A percentile compares a stretch with the other conserved stretches of the same genome.
Evolutionary conservation across 2,888 invertebrate species (phyloP).

Genomic region (Orthosia gracilis): DNA sequence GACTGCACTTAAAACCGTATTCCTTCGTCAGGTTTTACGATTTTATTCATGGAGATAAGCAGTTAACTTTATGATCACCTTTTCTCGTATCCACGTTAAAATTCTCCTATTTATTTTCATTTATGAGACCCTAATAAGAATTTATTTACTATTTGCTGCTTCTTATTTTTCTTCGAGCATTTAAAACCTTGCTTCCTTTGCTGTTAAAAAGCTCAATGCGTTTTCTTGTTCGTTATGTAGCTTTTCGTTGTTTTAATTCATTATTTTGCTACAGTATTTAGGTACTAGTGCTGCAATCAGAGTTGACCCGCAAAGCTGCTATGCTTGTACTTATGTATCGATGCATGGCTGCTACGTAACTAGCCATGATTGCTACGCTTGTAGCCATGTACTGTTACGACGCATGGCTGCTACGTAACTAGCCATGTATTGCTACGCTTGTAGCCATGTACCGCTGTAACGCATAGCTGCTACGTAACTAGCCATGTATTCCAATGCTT

Average conservation of each 20-base stretch:
- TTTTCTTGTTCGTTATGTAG: background rate
- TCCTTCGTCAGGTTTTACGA: constrained; percentile 44
- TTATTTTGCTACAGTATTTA: background rate
- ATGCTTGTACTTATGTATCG: background rate
- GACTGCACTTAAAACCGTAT: constrained; percentile 22
- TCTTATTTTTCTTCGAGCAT: constrained; percentile 1
- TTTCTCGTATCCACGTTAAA: constrained; percentile 30
- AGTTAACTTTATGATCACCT: constrained; percentile 34
- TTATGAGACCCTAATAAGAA: constrained; percentile 24
- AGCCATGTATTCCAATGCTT: background rate
- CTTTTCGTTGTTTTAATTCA: background rate
- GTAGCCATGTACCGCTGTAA: background rate
- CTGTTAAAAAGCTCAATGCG: background rate
- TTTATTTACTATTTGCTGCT: constrained; percentile 21
- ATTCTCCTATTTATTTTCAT: constrained; percentile 35
- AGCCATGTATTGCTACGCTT: background rate
- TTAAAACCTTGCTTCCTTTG: background rate
- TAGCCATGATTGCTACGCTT: background rate
- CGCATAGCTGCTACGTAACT: background rate
- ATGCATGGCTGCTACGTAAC: background rate
- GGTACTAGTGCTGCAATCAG: too few relatives aligned
- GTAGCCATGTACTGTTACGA: background rate
- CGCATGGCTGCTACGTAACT: background rate
- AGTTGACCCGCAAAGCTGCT: background rate
- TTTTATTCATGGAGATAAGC: constrained; percentile 51